Evolutionary conservation across 2,797 vertebrate genomes (phyloP), one percentile per base, ranked within the genome.

Genomic region (Spea hammondii): DNA sequence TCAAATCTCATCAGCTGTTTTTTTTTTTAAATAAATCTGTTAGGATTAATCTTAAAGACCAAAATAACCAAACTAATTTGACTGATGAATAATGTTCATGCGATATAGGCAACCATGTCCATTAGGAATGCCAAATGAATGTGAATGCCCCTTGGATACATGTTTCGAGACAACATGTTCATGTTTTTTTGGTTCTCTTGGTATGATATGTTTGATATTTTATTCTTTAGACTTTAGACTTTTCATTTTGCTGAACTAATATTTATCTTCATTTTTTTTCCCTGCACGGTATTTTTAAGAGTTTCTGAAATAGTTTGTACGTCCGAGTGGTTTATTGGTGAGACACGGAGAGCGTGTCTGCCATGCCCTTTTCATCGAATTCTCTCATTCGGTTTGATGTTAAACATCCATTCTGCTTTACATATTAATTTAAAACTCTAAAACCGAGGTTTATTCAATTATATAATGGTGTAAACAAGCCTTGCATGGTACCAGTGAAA

Each of bases 401-500:
- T 79, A 53, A 53, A 70, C 78, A 79, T 79, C 65, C 57, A 79
- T 44, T 65, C 72, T 70, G 60, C 57, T 79, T 79, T 74, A 75
- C 78, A 79, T 79, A 79, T 65, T 79, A 65, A 79, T 79, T 75
- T 75, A 75, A 74, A 60, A 57, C 72, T 70, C 72, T 74, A 65
- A 74, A 47, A 59, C 57, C 11, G 60, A 55, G 68, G 65, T 79
- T 79, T 79, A 73, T 79, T 68, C 72, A 79, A 70, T 74, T 79
- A 70, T 59, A 64, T 79, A 74, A 69, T 75, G 78, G 72, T 65
- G 65, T 79, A 74, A 74, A 70, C 72, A 79, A 74, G 50, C 14
- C 66, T 64, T 46, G 72, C 72, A 44, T 65, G n/a, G 46, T 70
- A 69, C 49, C 57, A 69, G n/a, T 54, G 72, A 72, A 79, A 75